Conservation (phyloP, 2,113 vertebrate species). For the Neolamprologus longior region DNA sequence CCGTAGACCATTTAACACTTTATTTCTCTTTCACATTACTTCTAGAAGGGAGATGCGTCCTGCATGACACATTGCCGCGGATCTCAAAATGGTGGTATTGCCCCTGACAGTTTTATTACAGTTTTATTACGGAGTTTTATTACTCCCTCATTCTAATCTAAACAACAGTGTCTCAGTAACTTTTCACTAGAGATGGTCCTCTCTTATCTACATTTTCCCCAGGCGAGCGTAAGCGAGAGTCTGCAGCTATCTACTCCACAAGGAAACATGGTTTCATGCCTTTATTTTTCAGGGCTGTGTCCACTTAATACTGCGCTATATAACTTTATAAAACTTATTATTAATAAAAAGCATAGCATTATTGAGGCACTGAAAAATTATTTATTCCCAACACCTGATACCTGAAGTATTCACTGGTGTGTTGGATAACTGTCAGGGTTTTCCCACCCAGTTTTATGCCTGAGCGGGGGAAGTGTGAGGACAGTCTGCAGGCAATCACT, state of each 20-base stretch:
- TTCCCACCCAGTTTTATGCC: not conserved
- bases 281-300: not conserved
- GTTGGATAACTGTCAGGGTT: not conserved
- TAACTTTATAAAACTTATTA: not conserved
- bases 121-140: not conserved
- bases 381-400: not conserved
- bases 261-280: not conserved
- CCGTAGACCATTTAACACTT: not conserved
- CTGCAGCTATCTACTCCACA: not conserved
- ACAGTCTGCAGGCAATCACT: not conserved
- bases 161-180: not conserved
- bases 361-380: not conserved
- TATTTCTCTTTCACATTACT: not conserved
- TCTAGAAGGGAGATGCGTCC: not conserved
- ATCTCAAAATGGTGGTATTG: rapidly evolving
- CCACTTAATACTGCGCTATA: not conserved
- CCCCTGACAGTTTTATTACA: not conserved
- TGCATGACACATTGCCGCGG: rapidly evolving
- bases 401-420: not conserved
- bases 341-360: not conserved
- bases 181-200: not conserved
- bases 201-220: not conserved
- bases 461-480: not conserved
- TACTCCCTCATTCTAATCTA: not conserved
- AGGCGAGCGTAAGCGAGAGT: not conserved